These are phyloP conservation scores for Rotaria macrura DNA, from an alignment of 2,888 invertebrate species.

Conservation along the genomic window DNA sequence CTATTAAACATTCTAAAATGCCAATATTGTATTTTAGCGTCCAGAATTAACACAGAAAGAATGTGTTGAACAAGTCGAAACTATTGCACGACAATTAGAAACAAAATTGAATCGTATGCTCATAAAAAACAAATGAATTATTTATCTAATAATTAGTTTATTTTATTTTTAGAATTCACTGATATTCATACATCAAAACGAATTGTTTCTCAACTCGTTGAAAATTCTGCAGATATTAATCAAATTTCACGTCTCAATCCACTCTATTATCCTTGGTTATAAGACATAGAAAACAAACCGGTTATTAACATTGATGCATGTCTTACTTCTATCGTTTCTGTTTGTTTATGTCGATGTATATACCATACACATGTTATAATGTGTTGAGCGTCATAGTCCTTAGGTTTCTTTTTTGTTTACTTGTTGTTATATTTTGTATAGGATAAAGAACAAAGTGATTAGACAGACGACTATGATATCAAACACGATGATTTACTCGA, in stretches of 20 bases:
- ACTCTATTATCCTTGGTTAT: background rate
- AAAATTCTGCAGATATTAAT: background rate
- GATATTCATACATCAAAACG: background rate
- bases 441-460: background rate
- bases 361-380: conserved; percentile 1
- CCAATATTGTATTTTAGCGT: background rate
- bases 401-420: background rate
- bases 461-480: background rate
- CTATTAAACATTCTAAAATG: no score
- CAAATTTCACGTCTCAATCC: background rate
- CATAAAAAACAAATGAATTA: no score
- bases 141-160: background rate
- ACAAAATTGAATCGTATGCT: background rate
- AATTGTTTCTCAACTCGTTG: background rate
- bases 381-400: background rate
- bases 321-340: background rate
- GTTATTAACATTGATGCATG: background rate
- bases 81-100: background rate
- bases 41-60: conserved; percentile 55
- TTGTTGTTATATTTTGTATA: conserved; percentile 3
- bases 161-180: background rate
- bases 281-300: background rate
- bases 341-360: background rate
- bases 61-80: conserved; percentile 34
- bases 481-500: background rate